Base-by-base conservation (phyloP, 1,140 invertebrate genomes). In the Laodelphax striatellus region DNA sequence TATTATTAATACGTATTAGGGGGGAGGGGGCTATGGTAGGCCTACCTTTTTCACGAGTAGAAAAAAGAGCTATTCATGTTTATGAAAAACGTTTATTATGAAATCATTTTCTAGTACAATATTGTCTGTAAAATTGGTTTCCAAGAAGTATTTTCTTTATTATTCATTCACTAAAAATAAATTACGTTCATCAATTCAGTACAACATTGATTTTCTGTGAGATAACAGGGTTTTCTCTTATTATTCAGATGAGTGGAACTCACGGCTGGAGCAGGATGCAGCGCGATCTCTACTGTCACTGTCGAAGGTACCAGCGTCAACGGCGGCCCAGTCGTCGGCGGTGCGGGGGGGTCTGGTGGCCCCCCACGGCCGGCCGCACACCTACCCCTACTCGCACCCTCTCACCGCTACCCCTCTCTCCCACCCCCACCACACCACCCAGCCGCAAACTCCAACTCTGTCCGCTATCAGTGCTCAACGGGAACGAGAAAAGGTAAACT, bases 211-310 rank as follows among this genome's bases (percentile, higher is more conserved):
- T 28, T 28, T 28, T 28, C 24, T 4, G 2, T 28, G 24, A 2
- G 6, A 28, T n/a, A n/a, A n/a, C n/a, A n/a, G n/a, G n/a, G n/a
- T 28, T 28, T 28, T 28, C 6, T 28, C 2, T 21, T 38, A 22
- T 21, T 50, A 22, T 16, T 10, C 19, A 16, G 61, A 55, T 55
- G 58, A 55, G 3, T 50, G 34, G 1, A 38, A 38, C 5, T 38
- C 34, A 38, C 17, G 82, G 53, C 79, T 87, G 63, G 91, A 94
- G 70, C 87, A 91, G 65, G 92, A 95, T 76, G 91, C 90, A 1
- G 92, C 91, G 0, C 83, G 87, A 61, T 89, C 92, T 69, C 73
- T 96, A 38, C 71, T 95, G 11, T 89, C 88, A 62, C 75, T 94
- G 11, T 87, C 86, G 0, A 70, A 58, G 68, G 69, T 59, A 63